phyloP scores from a whole-genome alignment of 2,888 invertebrate species.

The Ernsta delagoae region DNA sequence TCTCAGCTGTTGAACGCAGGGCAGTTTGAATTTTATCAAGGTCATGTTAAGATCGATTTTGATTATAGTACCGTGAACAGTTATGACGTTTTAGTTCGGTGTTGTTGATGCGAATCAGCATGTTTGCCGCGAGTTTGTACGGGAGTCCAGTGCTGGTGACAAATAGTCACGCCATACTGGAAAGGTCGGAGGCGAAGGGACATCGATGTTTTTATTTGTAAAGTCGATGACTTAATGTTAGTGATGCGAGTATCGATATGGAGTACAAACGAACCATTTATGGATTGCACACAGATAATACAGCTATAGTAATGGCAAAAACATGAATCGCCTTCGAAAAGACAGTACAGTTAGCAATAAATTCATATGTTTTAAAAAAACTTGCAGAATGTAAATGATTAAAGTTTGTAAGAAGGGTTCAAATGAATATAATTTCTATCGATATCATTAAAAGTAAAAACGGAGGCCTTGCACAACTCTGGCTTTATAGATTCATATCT shows the following conservation, averaged over 20 bases:
- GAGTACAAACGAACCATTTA: slow-evolving; percentile 2
- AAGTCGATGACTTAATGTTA: slow-evolving; percentile 79
- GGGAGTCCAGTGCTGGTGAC: slow-evolving; percentile 82
- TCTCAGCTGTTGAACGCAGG: slow-evolving; percentile 19
- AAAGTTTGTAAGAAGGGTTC: no score
- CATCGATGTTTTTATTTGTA: slow-evolving; percentile 80
- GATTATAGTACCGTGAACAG: slow-evolving; percentile 16
- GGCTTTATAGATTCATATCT: slow-evolving; percentile 80
- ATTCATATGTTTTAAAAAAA: no score
- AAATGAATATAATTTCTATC: slow-evolving; percentile 39
- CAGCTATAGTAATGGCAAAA: neutral
- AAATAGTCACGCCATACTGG: slow-evolving; percentile 80
- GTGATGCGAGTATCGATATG: slow-evolving; percentile 55
- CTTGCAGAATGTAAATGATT: no score
- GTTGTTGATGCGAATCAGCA: slow-evolving; percentile 76
- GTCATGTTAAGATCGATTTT: slow-evolving; percentile 39
- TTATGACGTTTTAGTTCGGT: slow-evolving; percentile 49
- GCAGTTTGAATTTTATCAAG: slow-evolving; percentile 4
- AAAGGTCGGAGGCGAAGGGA: slow-evolving; percentile 73
- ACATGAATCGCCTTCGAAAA: neutral
- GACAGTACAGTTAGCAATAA: neutral
- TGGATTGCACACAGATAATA: neutral
- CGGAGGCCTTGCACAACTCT: slow-evolving; percentile 59
- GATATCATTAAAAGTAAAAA: slow-evolving; percentile 47
- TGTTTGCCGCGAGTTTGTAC: slow-evolving; percentile 76